Evolutionary conservation across 2,113 vertebrate genomes (phyloP).

Genomic region (Cyprinodon tularosa): DNA sequence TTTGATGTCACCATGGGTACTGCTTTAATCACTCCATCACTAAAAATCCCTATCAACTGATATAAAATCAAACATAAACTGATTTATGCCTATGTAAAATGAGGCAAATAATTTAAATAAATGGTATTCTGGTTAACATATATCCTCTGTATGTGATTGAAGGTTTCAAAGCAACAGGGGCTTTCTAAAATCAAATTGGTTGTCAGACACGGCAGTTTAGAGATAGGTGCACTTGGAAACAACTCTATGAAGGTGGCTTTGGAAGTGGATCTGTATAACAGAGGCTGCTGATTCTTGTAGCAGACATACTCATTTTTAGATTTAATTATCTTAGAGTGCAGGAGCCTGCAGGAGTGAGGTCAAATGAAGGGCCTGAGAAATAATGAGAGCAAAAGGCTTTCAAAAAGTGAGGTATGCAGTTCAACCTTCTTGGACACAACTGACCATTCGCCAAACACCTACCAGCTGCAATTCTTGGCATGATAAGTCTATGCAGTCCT

Average conservation of each 20-base stretch:
- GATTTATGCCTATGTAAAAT: too few relatives aligned
- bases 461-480: neutral
- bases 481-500: neutral
- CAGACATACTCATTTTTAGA: neutral
- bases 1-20: too few relatives aligned
- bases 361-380: neutral
- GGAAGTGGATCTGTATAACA: neutral
- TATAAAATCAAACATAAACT: too few relatives aligned
- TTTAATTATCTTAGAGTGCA: neutral
- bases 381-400: neutral
- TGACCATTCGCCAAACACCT: neutral
- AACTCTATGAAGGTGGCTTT: neutral
- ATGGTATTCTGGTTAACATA: too few relatives aligned
- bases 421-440: neutral
- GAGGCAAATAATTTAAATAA: neutral
- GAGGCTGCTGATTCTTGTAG: neutral
- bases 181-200: neutral
- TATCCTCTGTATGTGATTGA: too few relatives aligned
- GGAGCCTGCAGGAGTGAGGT: neutral
- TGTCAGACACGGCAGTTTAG: neutral
- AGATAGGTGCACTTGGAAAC: neutral
- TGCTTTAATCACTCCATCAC: too few relatives aligned
- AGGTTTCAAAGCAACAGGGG: too few relatives aligned
- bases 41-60: too few relatives aligned
- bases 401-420: neutral